phyloP scores from a whole-genome alignment of 2,113 vertebrate genomes.

The Caretta caretta region DNA sequence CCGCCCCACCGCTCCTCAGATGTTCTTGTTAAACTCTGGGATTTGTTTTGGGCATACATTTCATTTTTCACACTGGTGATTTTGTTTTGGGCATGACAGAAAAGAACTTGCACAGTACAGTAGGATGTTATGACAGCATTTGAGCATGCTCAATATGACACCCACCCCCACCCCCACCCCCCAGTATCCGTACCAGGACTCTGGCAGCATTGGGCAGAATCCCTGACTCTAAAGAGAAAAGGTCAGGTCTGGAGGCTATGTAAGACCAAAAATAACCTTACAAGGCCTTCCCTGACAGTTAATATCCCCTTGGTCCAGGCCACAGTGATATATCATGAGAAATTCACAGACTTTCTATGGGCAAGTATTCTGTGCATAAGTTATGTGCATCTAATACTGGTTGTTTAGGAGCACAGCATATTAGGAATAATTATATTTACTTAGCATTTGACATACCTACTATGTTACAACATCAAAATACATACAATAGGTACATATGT shows the following conservation, averaged over 20 bases:
- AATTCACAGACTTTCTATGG: not conserved
- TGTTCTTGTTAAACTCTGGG: too few species aligned
- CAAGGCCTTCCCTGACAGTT: constrained; percentile 11
- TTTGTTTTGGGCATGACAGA: not conserved
- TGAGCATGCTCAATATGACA: not conserved
- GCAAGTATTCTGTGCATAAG: not conserved
- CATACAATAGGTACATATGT: constrained; percentile 45
- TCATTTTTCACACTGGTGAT: too few species aligned
- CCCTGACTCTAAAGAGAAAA: not conserved
- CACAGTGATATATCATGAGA: not conserved
- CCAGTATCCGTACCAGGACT: not conserved
- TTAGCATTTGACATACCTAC: constrained; percentile 46
- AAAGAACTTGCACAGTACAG: not conserved
- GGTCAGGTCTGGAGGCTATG: not conserved
- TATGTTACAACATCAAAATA: constrained; percentile 45
- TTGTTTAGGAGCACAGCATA: constrained; percentile 48
- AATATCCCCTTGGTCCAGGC: not conserved
- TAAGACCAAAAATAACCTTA: not conserved
- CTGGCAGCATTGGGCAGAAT: not conserved
- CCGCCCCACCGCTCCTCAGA: too few species aligned
- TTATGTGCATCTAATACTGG: not conserved
- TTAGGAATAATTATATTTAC: constrained; percentile 27
- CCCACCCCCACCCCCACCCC: not conserved
- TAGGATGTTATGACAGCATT: not conserved
- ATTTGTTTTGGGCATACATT: too few species aligned